Conservation (phyloP, 35 echinoderm and acorn worm genomes). For the Ptychodera flava region DNA sequence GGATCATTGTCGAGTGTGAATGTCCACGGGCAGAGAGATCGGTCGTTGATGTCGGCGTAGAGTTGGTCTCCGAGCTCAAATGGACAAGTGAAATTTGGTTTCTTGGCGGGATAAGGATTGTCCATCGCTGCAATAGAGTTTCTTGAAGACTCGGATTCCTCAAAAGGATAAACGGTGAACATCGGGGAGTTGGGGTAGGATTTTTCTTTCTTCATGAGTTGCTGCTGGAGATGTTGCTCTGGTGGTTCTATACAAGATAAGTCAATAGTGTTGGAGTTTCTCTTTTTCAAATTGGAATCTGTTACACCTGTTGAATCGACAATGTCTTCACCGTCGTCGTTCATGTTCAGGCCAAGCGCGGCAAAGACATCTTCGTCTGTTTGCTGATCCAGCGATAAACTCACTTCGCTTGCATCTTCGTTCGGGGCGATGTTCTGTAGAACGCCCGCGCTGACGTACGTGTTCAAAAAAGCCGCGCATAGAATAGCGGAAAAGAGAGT, state of each 20-base stretch:
- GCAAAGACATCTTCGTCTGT: no score
- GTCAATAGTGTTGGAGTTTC: no score
- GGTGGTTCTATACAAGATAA: background rate
- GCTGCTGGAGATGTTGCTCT: background rate
- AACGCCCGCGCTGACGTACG: no score
- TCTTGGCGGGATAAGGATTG: background rate
- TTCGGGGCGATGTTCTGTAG: no score
- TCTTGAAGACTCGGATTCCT: background rate
- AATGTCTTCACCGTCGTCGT: no score
- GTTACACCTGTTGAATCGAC: no score
- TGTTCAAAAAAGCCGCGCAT: no score
- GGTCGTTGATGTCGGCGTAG: background rate
- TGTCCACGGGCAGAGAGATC: background rate
- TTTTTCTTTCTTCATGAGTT: background rate
- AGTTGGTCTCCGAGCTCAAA: background rate
- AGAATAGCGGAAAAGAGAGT: no score
- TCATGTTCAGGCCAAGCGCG: no score
- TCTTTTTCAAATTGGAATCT: no score
- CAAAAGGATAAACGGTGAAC: background rate
- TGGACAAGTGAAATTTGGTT: background rate
- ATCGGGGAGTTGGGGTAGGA: background rate
- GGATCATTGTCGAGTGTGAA: background rate
- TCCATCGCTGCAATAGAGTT: background rate
- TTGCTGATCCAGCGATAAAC: no score
- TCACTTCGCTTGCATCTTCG: no score